Conservation (phyloP, 1,140 invertebrate genomes). For the Hylyphantes graminicola region DNA sequence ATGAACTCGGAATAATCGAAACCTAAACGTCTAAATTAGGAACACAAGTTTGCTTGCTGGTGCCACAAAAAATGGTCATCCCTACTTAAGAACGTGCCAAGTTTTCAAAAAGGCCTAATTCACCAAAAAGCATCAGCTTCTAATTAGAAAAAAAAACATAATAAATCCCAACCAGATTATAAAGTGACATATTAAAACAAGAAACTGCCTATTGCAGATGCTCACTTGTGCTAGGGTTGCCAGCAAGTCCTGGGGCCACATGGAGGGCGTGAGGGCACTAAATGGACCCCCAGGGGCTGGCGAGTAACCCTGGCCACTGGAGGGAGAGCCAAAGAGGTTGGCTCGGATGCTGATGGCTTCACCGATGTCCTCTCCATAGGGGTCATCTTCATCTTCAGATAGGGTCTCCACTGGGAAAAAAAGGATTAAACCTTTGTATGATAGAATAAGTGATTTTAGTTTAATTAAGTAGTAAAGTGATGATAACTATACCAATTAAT, state of each 20-base stretch:
- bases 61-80: too few species aligned
- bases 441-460: too few species aligned
- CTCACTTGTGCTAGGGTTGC: conserved; percentile 76
- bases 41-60: too few species aligned
- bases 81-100: too few species aligned
- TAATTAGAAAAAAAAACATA: too few species aligned
- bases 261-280: conserved; percentile 91
- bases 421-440: conserved; percentile 26
- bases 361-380: conserved; percentile 65
- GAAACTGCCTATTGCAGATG: background rate
- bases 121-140: too few species aligned
- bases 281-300: conserved; percentile 71
- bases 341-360: conserved; percentile 67
- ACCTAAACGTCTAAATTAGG: too few species aligned
- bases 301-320: conserved; percentile 61
- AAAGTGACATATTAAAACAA: background rate
- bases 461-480: too few species aligned
- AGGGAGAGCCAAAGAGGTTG: conserved; percentile 70
- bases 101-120: too few species aligned
- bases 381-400: conserved; percentile 85
- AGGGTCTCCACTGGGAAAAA: conserved; percentile 75
- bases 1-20: too few species aligned
- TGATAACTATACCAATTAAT: too few species aligned
- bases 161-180: background rate
- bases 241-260: conserved; percentile 96